A percentile compares a stretch with the other conserved stretches of the same genome.
phyloP scores from a whole-genome alignment of 2,113 vertebrate species.

The Callocephalon fimbriatum region DNA sequence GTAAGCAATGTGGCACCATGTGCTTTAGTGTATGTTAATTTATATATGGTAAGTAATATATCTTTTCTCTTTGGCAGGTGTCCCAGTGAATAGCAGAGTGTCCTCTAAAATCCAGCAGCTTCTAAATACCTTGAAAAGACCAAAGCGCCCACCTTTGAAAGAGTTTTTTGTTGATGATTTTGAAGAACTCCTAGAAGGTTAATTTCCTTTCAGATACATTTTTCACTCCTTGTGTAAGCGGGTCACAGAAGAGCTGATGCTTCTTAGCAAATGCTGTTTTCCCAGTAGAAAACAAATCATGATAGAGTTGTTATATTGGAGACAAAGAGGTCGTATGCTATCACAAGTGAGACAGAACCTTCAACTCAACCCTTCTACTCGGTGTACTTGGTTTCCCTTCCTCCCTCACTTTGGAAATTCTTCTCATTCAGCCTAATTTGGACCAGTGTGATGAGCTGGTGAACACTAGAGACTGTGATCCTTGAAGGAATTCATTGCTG shows the following conservation, averaged over 20 bases:
- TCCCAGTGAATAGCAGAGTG: constrained; percentile 94
- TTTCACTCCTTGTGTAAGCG: not conserved
- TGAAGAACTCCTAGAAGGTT: constrained; percentile 94
- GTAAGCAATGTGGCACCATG: not conserved
- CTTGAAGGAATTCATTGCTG: not conserved
- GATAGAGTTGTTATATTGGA: not conserved
- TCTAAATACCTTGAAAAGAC: constrained; percentile 94
- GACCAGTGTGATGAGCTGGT: not conserved
- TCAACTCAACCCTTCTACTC: not conserved
- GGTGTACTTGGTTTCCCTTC: not conserved
- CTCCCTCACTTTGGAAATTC: not conserved
- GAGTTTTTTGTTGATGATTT: constrained; percentile 97
- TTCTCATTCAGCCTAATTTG: not conserved
- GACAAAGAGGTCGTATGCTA: not conserved
- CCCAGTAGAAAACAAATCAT: not conserved
- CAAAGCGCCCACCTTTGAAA: constrained; percentile 91
- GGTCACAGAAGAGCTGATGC: not conserved
- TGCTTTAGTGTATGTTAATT: not conserved
- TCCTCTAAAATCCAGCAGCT: constrained; percentile 98
- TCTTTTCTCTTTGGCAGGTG: constrained; percentile 76
- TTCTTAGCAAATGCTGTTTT: not conserved
- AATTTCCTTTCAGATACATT: not conserved
- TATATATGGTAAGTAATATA: not conserved
- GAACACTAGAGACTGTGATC: not conserved
- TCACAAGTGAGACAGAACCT: not conserved